A percentile compares a stretch with the other conserved stretches of the same genome.
Conservation (phyloP, 1,140 invertebrate genomes). For the Neodiprion fabricii region DNA sequence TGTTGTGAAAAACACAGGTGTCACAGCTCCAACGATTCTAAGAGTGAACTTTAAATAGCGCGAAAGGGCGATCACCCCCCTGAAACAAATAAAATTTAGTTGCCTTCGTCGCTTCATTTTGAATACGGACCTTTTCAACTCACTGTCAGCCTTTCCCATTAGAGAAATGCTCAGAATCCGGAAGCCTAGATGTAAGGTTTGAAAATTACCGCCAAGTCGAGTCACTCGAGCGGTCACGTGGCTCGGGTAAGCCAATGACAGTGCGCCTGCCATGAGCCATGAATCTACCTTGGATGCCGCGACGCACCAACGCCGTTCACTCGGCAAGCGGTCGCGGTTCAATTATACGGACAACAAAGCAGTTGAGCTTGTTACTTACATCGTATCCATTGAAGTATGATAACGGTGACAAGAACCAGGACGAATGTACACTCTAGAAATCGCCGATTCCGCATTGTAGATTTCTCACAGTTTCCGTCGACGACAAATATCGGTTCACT, state of each 20-base stretch:
- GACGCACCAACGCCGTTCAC: not conserved
- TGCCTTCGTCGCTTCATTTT: too few species aligned
- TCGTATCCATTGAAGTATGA: conserved; percentile 30
- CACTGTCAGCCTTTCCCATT: too few species aligned
- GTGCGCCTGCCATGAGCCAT: not conserved
- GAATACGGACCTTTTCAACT: too few species aligned
- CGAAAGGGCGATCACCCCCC: too few species aligned
- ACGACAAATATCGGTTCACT: conserved; percentile 24
- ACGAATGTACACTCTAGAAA: conserved; percentile 32
- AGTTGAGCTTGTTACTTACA: conserved; percentile 31
- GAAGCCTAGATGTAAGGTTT: not conserved
- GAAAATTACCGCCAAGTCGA: not conserved
- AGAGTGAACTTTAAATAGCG: too few species aligned
- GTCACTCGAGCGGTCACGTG: not conserved
- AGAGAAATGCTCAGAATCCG: too few species aligned
- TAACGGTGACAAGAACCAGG: conserved; percentile 34
- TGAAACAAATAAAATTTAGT: too few species aligned
- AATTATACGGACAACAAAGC: not conserved
- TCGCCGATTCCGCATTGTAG: conserved; percentile 33
- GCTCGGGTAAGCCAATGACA: not conserved
- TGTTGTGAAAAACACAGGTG: too few species aligned
- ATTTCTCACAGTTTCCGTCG: conserved; percentile 26
- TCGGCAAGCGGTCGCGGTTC: not conserved
- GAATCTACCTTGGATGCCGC: not conserved
- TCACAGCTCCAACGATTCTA: too few species aligned